Evolutionary conservation across 2,113 vertebrate genomes (phyloP), one percentile per base, ranked within the genome.

Genomic region (Macquaria ambigua): DNA sequence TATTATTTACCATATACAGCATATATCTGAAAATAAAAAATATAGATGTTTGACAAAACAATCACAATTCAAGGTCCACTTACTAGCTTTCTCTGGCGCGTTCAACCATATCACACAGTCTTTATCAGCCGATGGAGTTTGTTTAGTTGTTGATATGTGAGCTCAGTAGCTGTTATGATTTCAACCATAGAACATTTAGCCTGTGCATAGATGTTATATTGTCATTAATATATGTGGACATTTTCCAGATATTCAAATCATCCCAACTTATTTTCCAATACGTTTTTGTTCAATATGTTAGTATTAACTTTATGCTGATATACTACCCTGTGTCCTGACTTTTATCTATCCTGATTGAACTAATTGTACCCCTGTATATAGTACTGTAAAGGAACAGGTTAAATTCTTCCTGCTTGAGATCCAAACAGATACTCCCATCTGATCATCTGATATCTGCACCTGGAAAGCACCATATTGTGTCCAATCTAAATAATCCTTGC

Each of bases 401-500:
- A 79, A 74, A 55, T 73, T 81, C 20, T 52, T 55, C 18, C 11
- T 50, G 46, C 55, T 82, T 43, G 37, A 82, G 23, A 84, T 85
- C 56, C 39, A 84, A 79, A 72, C 43, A 79, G 62, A 84, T 21
- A 6, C 75, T 72, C 64, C 69, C 74, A 61, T 85, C 58, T 73
- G 77, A 85, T 79, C 53, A 43, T 84, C 25, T 80, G 39, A 85
- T 72, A 74, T 79, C 63, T 79, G 80, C 61, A 89, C 88, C 78
- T 83, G 84, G 75, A 82, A 82, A 87, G 25, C 78, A 71, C 74
- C 68, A 31, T 2, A 43, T 66, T 67, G 43, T 55, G 46, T 79
- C 89, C 87, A 86, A 73, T 14, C 9, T 41, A 90, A 94, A 90
- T 43, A 91, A 50, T 53, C 63, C 3, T 28, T 1, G 50, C 70